These are phyloP conservation scores for Thamnaconus septentrionalis DNA, from an alignment of 2,113 vertebrate genomes.

Conservation along the genomic window DNA sequence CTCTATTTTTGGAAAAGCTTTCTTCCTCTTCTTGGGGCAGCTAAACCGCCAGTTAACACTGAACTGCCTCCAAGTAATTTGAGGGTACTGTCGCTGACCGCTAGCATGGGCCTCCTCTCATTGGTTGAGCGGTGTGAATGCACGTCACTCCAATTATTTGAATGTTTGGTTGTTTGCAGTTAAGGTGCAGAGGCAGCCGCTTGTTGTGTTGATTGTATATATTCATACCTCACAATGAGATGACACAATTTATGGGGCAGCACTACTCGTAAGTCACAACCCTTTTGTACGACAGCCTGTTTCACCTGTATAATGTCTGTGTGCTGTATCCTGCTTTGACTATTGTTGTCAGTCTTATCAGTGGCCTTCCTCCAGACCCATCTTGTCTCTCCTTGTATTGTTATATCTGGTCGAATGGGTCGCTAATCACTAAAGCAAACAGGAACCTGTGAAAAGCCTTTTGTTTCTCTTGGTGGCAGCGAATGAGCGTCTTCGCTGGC, in stretches of 20 bases:
- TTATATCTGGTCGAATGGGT: slow-evolving; percentile 47
- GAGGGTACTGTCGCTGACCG: neutral
- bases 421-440: slow-evolving; percentile 65
- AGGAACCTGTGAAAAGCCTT: slow-evolving; percentile 64
- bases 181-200: neutral
- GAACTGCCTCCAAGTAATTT: no score
- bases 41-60: no score
- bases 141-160: neutral
- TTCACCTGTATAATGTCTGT: slow-evolving; percentile 18
- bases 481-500: slow-evolving; percentile 54
- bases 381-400: slow-evolving; percentile 45
- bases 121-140: no score
- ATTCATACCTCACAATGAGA: neutral
- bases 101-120: neutral
- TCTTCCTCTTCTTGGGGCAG: no score
- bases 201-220: neutral
- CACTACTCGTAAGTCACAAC: no score
- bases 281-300: no score
- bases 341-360: slow-evolving; percentile 68
- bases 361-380: slow-evolving; percentile 43
- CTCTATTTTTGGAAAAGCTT: no score
- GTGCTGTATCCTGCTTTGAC: slow-evolving; percentile 31
- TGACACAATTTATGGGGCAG: no score
- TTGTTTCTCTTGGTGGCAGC: slow-evolving; percentile 47
- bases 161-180: neutral